Percentiles rank a stretch among this genome's conserved stretches.
phyloP scores from a whole-genome alignment of 2,113 vertebrate genomes.

The Trachemys scripta region DNA sequence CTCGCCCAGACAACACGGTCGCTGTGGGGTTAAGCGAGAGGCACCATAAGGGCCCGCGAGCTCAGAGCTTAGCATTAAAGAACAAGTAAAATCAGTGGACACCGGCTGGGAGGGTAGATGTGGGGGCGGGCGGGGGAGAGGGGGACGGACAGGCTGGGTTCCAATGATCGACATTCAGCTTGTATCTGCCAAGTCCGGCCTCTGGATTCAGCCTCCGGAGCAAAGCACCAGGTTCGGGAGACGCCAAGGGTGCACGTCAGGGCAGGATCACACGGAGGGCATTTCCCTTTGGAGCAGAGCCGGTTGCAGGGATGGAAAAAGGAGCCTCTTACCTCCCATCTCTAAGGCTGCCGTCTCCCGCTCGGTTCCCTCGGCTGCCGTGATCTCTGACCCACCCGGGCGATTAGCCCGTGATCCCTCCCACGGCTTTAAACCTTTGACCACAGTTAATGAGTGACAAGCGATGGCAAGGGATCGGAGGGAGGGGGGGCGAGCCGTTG shows the following conservation, averaged over 20 bases:
- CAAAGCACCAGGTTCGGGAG: not conserved
- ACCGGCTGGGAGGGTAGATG: not conserved
- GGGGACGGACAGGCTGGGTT: too few relatives aligned
- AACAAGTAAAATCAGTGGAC: not conserved
- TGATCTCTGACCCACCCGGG: not conserved
- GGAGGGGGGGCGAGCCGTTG: not conserved
- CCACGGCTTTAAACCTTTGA: not conserved
- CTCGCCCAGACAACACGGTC: not conserved
- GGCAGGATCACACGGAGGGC: not conserved
- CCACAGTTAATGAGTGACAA: slow-evolving; percentile 50
- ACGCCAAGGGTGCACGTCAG: rapidly evolving
- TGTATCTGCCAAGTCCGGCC: not conserved
- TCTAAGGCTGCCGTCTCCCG: not conserved
- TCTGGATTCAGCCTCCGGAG: not conserved
- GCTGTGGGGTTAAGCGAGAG: not conserved
- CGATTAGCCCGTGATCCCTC: not conserved
- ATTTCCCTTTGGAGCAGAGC: not conserved
- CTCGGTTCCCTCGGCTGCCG: too few relatives aligned
- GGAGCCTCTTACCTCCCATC: not conserved
- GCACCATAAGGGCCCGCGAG: too few relatives aligned
- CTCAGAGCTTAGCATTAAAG: not conserved
- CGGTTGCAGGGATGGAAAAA: not conserved
- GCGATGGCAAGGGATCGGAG: rapidly evolving
- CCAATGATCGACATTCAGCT: too few relatives aligned
- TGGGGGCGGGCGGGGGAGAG: too few relatives aligned